Evolutionary conservation across 2,797 vertebrate species (phyloP), one percentile per base, ranked within the genome.

Genomic region (Thamnophis elegans): DNA sequence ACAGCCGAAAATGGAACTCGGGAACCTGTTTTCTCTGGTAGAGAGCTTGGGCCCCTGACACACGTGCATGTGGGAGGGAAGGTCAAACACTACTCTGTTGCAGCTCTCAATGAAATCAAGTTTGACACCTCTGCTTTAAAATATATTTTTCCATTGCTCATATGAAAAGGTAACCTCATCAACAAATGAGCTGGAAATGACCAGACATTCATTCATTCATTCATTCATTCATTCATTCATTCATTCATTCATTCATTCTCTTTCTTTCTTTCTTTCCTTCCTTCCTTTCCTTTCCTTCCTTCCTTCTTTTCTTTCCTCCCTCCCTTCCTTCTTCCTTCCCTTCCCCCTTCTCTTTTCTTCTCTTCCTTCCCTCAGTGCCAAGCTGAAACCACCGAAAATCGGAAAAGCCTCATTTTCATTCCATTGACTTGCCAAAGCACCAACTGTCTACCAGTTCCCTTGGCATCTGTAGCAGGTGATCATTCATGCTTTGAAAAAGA

Each of bases 241-340:
- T n/a, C n/a, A n/a, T n/a, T n/a, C n/a, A n/a, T n/a, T n/a, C n/a
- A n/a, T n/a, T n/a, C n/a, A n/a, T n/a, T n/a, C n/a, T n/a, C n/a
- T 58, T 58, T 20, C 56, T 58, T 18, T 7, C 56, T 58, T 22
- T 5, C 18, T 22, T 22, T 18, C 18, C 56, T 22, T 0, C 5
- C 59, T 59, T 1, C 10, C 10, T 53, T 2, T 3, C 3, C n/a
- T n/a, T 55, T 0, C 5, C 1, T 20, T 1, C 5, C 1, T 18
- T 16, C 1, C 16, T 22, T 22, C 7, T 18, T 5, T 20, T 20
- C 18, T 5, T 0, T 20, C 51, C 53, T 53, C 10, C 54, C 11
- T 13, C 2, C 11, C 18, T 18, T 20, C 22, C 5, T 5, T 0
- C 22, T 20, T 56, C 0, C 0, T 58, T 58, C 59, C 3, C 26